Conservation (phyloP, 23 tunicate species). For the Diplosoma virens region DNA sequence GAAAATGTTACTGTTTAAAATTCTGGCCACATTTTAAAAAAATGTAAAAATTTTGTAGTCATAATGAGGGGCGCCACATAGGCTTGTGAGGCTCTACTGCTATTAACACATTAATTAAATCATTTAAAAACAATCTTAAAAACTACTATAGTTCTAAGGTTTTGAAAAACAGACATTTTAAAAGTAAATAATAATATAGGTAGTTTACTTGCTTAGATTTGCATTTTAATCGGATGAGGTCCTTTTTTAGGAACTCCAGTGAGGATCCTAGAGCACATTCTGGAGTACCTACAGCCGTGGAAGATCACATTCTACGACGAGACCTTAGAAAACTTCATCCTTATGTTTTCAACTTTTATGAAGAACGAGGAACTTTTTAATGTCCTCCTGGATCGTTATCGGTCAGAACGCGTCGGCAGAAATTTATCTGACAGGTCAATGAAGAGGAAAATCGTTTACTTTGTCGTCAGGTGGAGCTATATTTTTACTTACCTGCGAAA, state of each 20-base stretch:
- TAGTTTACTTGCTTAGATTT: too few species aligned
- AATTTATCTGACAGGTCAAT: constrained; percentile 39
- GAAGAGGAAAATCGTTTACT: constrained; percentile 77
- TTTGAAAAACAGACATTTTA: too few species aligned
- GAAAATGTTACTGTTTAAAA: too few species aligned
- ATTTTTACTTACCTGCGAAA: constrained; percentile 55
- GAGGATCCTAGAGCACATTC: constrained; percentile 79
- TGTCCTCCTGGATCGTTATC: constrained; percentile 55
- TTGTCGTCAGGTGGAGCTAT: constrained; percentile 93
- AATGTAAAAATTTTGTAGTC: too few species aligned
- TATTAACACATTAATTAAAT: too few species aligned
- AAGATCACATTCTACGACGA: constrained; percentile 48
- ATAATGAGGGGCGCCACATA: too few species aligned
- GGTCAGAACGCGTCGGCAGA: constrained; percentile 32
- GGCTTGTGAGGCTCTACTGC: too few species aligned
- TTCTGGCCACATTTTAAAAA: too few species aligned
- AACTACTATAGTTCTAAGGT: too few species aligned
- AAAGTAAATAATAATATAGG: too few species aligned
- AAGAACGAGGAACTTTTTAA: constrained; percentile 58
- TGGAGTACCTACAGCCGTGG: constrained; percentile 82
- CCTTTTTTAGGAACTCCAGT: constrained; percentile 56
- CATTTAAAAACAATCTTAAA: too few species aligned
- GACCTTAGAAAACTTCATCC: constrained; percentile 69
- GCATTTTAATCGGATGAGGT: too few species aligned
- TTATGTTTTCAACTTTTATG: constrained; percentile 63